These are phyloP conservation scores for Microdon myrmicae DNA, from an alignment of 2,888 invertebrate species.

Conservation along the genomic window DNA sequence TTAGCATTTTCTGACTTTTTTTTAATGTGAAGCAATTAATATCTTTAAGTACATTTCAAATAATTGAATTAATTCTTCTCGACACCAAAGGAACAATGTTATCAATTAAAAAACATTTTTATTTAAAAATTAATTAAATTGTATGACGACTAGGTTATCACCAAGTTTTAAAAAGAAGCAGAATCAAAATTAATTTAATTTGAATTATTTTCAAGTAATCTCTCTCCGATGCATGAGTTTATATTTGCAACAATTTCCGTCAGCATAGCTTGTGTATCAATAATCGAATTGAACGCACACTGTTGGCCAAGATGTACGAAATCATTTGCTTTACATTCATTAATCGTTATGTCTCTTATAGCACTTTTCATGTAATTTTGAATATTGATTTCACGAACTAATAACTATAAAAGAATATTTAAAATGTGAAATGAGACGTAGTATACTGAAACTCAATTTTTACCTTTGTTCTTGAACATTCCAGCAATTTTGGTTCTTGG, in stretches of 20 bases:
- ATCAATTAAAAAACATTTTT: too few species aligned
- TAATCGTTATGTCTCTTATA: constrained; percentile 13
- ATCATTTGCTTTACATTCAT: constrained; percentile 18
- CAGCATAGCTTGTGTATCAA: constrained; percentile 12
- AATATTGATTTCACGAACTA: constrained; percentile 29
- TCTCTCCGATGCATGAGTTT: constrained; percentile 35
- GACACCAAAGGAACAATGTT: too few species aligned
- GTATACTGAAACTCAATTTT: background rate
- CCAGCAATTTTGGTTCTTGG: constrained; percentile 18
- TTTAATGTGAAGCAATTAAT: constrained; percentile 5
- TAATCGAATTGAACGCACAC: constrained; percentile 15
- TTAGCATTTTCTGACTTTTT: background rate
- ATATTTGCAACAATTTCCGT: constrained; percentile 31
- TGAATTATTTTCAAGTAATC: constrained; percentile 29
- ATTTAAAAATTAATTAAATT: background rate
- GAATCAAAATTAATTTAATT: background rate
- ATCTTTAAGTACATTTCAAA: background rate
- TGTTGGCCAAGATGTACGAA: constrained; percentile 25
- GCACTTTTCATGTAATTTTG: constrained; percentile 18
- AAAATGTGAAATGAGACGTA: background rate
- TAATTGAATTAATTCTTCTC: too few species aligned
- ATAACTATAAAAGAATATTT: constrained; percentile 8
- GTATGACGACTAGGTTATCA: background rate
- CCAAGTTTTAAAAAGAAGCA: background rate
- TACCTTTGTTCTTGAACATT: constrained; percentile 33